A percentile compares a stretch with the other conserved stretches of the same genome.
These are phyloP conservation scores for Genyomyrus donnyi DNA, from an alignment of 2,113 vertebrate species.

Conservation along the genomic window DNA sequence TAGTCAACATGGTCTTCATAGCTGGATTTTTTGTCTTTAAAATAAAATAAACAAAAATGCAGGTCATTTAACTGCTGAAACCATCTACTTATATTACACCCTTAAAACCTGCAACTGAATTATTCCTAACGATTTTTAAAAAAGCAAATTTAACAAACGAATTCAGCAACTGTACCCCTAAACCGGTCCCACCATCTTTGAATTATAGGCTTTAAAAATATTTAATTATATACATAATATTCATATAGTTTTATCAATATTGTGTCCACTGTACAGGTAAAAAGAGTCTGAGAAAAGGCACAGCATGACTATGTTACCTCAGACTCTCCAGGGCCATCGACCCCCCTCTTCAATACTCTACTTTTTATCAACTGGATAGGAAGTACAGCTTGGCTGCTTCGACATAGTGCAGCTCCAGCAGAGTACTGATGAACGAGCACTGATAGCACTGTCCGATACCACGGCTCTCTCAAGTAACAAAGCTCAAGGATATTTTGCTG, in stretches of 20 bases:
- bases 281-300: slow-evolving; percentile 22
- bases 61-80: not conserved
- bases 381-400: not conserved
- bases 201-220: slow-evolving; percentile 7
- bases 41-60: not conserved
- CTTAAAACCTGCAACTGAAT: not conserved
- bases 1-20: not conserved
- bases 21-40: not conserved
- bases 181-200: not conserved
- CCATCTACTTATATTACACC: not conserved
- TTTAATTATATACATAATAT: slow-evolving; percentile 8
- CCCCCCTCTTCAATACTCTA: not conserved
- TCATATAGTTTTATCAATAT: slow-evolving; percentile 1
- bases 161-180: not conserved
- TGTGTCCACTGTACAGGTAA: slow-evolving; percentile 18
- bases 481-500: not conserved
- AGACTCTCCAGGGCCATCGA: not conserved
- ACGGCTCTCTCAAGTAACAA: not conserved
- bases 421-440: not conserved
- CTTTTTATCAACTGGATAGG: not conserved
- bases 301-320: slow-evolving; percentile 13
- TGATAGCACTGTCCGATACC: not conserved
- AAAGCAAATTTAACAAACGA: not conserved
- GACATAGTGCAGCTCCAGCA: not conserved
- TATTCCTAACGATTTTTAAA: not conserved